Percentiles rank a stretch among this genome's conserved stretches.
phyloP scores from a whole-genome alignment of 30 jellyfish, hydroid and myxozoan genomes.

The Phacellophora camtschatica region DNA sequence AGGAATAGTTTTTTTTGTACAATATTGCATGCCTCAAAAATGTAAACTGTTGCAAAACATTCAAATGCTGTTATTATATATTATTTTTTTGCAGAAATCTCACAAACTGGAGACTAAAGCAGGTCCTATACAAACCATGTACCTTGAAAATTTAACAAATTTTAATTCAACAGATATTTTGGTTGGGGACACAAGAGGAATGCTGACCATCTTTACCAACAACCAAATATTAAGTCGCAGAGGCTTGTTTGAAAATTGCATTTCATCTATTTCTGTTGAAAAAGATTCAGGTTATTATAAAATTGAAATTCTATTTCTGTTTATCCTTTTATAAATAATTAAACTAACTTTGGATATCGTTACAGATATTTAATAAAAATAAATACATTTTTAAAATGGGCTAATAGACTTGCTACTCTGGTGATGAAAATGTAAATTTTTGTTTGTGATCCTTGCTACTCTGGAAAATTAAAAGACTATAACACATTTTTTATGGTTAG shows the following conservation, averaged over 20 bases:
- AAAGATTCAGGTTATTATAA: constrained; percentile 79
- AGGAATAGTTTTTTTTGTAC: background rate
- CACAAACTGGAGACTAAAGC: constrained; percentile 79
- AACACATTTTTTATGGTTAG: too few relatives aligned
- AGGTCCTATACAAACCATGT: constrained; percentile 77
- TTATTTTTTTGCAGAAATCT: constrained; percentile 6
- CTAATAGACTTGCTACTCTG: too few relatives aligned
- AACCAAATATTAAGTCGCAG: constrained; percentile 84
- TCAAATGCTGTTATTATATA: too few relatives aligned
- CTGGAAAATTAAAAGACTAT: too few relatives aligned
- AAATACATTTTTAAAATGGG: too few relatives aligned
- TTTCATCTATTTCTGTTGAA: constrained; percentile 46
- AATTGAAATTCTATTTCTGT: too few relatives aligned
- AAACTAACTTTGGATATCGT: too few relatives aligned
- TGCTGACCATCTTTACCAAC: constrained; percentile 79
- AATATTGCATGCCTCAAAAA: background rate
- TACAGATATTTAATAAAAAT: too few relatives aligned
- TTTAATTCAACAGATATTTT: constrained; percentile 70
- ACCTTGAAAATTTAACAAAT: constrained; percentile 66
- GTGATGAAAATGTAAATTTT: too few relatives aligned
- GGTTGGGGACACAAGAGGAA: constrained; percentile 81
- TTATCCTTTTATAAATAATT: too few relatives aligned
- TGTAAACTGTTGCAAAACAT: background rate
- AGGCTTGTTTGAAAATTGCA: constrained; percentile 44
- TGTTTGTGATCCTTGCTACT: too few relatives aligned